Evolutionary conservation across 2,888 invertebrate genomes (phyloP).

Genomic region (Hyles lineata): DNA sequence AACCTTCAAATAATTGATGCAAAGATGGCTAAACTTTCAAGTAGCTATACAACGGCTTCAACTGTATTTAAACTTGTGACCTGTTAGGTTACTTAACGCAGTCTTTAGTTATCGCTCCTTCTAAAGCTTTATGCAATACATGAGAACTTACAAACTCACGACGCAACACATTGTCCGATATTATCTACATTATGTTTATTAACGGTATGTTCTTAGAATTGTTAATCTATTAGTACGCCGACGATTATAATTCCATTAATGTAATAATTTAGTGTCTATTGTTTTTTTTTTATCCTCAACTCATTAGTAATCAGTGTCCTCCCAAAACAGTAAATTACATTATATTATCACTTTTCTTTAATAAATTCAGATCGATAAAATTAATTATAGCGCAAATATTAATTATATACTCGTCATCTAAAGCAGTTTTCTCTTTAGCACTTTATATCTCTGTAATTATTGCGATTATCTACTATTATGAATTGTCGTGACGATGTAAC

Average conservation of each 20-base stretch:
- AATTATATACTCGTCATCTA: too few species aligned
- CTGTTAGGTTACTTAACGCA: background rate
- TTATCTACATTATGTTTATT: background rate
- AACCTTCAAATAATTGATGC: background rate
- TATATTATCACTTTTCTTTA: too few species aligned
- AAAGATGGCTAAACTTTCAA: background rate
- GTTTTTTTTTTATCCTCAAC: too few species aligned
- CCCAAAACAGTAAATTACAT: too few species aligned
- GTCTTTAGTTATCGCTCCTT: conserved; percentile 3
- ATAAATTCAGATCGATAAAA: too few species aligned
- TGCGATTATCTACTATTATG: background rate
- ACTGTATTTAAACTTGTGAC: background rate
- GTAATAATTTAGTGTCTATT: background rate
- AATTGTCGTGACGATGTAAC: conserved; percentile 6
- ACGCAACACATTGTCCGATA: background rate
- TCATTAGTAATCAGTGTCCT: too few species aligned
- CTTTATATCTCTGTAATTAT: background rate
- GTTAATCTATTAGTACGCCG: background rate
- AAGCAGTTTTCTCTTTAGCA: background rate
- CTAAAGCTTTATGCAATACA: background rate
- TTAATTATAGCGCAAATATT: too few species aligned
- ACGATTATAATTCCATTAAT: background rate
- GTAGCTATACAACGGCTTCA: background rate
- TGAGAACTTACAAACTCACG: background rate
- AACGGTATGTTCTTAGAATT: background rate